Evolutionary conservation across 2,888 invertebrate genomes (phyloP), one percentile per base, ranked within the genome.

Genomic region (Macaria liturata): DNA sequence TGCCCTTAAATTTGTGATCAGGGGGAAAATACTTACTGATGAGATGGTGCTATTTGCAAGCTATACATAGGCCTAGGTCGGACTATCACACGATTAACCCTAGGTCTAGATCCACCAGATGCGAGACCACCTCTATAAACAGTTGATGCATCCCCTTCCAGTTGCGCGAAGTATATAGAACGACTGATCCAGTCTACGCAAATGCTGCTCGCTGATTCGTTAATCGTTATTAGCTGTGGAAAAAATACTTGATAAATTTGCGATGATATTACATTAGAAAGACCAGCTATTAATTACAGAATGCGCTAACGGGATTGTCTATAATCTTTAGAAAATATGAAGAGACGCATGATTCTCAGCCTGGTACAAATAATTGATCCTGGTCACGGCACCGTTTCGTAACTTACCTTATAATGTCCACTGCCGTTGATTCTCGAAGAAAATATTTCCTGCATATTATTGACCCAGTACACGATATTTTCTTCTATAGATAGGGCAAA

Each of bases 111-210:
- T 49, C 93, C 93, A 9, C 91, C 86, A n/a, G 90, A 85, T 61
- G 94, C 95, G 31, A 97, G 80, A 75, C 96, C 94, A 4, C 96
- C 86, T 63, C 94, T 93, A 72, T 95, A 94, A 32, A 95, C 90
- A 0, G 93, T 93, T 66, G 92, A 89, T n/a, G 86, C 80, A 4
- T 87, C 85, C 1, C 91, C 84, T 66, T 92, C 93, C 30, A 93
- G 75, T 81, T 97, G 97, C 0, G 95, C 93, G 95, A 97, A 97
- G 80, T 97, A 98, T 4, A 98, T 88, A 47, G 95, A 94, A 49
- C 97, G 93, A 49, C 96, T 94, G 46, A 98, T 94, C 98, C 98
- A 98, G 84, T 98, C 98, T 0, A 97, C 92, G 2, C 96, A 94
- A 32, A 98, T 84, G 60, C 96, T 95, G 7, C 93, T 85, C 3